phyloP scores from a whole-genome alignment of 2,888 invertebrate genomes.

The Agonopterix arenella region DNA sequence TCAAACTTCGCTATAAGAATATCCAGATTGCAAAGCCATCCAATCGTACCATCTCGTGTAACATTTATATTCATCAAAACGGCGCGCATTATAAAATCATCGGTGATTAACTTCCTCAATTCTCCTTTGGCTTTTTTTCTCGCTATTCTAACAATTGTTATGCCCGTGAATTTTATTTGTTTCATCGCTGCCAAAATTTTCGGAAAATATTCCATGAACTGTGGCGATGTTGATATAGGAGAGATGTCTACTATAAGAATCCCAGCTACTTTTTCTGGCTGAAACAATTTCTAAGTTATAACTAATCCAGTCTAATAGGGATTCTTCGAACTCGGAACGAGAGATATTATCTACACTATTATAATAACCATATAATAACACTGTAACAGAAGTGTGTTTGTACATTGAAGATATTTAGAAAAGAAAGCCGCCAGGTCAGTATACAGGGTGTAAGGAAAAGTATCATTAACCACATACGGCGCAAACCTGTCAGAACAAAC shows the following conservation, averaged over 20 bases:
- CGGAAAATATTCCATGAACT: conserved; percentile 74
- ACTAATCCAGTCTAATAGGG: background rate
- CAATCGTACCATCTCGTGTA: conserved; percentile 45
- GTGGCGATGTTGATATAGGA: conserved; percentile 71
- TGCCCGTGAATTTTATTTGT: conserved; percentile 34
- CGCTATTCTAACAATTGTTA: conserved; percentile 32
- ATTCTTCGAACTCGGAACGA: no score
- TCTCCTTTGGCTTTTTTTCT: conserved; percentile 30
- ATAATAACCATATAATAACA: no score
- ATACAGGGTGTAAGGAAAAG: no score
- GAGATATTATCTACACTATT: no score
- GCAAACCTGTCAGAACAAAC: no score
- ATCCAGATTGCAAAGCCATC: conserved; percentile 88
- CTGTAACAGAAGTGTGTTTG: no score
- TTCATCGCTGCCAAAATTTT: conserved; percentile 74
- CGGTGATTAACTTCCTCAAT: conserved; percentile 34
- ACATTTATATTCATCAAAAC: conserved; percentile 70
- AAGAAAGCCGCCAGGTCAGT: no score
- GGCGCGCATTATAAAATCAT: conserved; percentile 76
- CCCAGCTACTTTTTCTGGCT: conserved; percentile 77
- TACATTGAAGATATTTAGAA: no score
- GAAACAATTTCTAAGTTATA: conserved; percentile 17
- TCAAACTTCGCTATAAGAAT: conserved; percentile 79
- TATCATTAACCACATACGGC: no score
- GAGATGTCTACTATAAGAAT: conserved; percentile 82